Evolutionary conservation across 1,140 invertebrate genomes (phyloP), one percentile per base, ranked within the genome.

Genomic region (Bombus waltoni): DNA sequence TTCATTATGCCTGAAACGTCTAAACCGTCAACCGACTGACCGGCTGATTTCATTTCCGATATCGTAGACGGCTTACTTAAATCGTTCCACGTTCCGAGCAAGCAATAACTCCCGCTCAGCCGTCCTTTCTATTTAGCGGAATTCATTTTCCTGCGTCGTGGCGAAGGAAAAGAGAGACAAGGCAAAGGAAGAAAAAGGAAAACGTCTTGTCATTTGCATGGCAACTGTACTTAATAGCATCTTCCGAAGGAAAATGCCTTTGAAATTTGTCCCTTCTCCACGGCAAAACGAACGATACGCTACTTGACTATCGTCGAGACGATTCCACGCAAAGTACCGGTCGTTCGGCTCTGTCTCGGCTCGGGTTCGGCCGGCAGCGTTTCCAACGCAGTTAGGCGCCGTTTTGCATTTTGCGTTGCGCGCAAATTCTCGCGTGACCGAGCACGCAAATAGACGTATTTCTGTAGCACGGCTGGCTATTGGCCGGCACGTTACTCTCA

Each of bases 361-460:
- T 62, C 3, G 13, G 11, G 15, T 32, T n/a, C n/a, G 65, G 18
- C 5, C 38, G 15, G 13, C 44, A 25, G 13, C 65, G 42, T 71
- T 53, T 68, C 15, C 11, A 25, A 40, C 32, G 44, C 42, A 2
- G 42, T 13, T 35, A n/a, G 2, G 2, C 22, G 28, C 28, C 76
- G 57, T 22, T 62, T n/a, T 13, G 73, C 57, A 62, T 57, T 83
- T 74, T 57, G 62, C 79, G 79, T 79, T 42, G 77, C 62, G 80
- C 75, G 81, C 38, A 74, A 88, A 81, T 85, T 88, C 70, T 81
- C 82, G 42, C 87, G 88, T 88, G 87, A 88, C 81, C 76, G 72
- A 47, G 81, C 86, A 88, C 81, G 83, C 81, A 74, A 88, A 87
- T 87, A 81, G 81, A 76, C 81, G 78, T 70, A 85, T 87, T 80